These are phyloP conservation scores for Mixornis gularis DNA, from an alignment of 2,113 vertebrate genomes.

Conservation along the genomic window DNA sequence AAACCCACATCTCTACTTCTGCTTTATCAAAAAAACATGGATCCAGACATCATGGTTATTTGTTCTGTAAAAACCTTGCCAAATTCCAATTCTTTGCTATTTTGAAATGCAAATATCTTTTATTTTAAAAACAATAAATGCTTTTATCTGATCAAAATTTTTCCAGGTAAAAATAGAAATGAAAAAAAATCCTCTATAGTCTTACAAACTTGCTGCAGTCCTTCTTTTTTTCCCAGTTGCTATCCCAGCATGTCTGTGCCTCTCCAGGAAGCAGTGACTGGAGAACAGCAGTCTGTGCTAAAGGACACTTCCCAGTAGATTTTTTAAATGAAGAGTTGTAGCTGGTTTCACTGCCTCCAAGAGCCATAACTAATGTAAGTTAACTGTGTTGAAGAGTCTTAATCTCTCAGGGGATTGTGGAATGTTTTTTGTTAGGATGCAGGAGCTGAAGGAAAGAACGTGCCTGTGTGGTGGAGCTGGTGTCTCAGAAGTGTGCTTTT, in stretches of 20 bases:
- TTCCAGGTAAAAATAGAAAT: neutral
- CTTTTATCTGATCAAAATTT: neutral
- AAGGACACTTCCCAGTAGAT: neutral
- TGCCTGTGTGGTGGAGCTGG: too few species aligned
- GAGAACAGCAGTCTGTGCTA: neutral
- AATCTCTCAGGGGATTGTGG: neutral
- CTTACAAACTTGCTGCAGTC: neutral
- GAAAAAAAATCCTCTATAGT: neutral
- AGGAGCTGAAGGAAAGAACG: neutral
- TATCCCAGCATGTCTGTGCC: neutral
- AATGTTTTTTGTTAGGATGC: neutral
- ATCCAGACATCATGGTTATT: neutral
- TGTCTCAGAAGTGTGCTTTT: neutral
- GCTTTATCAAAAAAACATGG: neutral
- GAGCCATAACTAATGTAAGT: neutral
- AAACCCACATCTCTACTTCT: neutral
- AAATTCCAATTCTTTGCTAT: neutral
- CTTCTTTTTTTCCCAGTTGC: neutral
- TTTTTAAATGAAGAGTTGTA: neutral
- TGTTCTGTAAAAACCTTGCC: neutral
- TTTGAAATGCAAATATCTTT: neutral
- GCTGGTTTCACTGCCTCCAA: neutral
- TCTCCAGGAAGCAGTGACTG: neutral
- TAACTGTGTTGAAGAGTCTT: neutral
- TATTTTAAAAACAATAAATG: neutral